Percentiles rank a stretch among this genome's conserved stretches.
Conservation (phyloP, 1,140 invertebrate species). For the Dendrolimus punctatus region DNA sequence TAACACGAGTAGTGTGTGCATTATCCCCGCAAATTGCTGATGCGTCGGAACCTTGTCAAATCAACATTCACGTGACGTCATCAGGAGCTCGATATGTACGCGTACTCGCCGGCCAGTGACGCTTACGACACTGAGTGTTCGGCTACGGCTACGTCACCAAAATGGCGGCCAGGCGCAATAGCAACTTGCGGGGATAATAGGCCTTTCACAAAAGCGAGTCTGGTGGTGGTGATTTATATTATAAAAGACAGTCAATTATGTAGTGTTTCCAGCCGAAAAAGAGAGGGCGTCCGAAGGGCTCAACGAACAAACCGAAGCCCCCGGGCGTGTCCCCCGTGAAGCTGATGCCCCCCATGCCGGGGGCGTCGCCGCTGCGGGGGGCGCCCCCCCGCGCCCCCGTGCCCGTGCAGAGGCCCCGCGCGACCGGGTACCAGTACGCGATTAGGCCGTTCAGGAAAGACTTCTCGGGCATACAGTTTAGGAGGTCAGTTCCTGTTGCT, state of each 20-base stretch:
- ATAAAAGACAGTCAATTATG: not conserved
- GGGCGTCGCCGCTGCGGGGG: conserved; percentile 19
- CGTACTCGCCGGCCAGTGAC: no score
- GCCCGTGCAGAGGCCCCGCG: conserved; percentile 27
- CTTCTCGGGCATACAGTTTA: conserved; percentile 67
- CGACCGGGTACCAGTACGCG: conserved; percentile 52
- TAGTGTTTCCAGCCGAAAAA: conserved; percentile 48
- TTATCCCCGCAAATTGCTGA: no score
- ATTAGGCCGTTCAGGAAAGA: conserved; percentile 63
- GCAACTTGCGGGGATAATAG: no score
- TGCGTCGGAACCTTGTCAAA: no score
- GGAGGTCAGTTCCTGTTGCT: conserved; percentile 35
- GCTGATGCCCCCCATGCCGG: conserved; percentile 11
- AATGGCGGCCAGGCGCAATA: no score
- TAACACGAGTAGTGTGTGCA: no score
- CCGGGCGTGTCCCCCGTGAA: conserved; percentile 20
- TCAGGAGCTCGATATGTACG: no score
- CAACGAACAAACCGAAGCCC: conserved; percentile 67
- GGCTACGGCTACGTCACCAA: no score
- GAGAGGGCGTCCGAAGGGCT: conserved; percentile 62
- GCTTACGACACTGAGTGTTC: no score
- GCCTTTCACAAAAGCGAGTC: no score
- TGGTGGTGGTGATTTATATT: not conserved
- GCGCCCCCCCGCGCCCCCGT: conserved; percentile 17
- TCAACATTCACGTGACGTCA: no score